These are phyloP conservation scores for Aythya baeri DNA, from an alignment of 2,113 vertebrate species.

Conservation along the genomic window DNA sequence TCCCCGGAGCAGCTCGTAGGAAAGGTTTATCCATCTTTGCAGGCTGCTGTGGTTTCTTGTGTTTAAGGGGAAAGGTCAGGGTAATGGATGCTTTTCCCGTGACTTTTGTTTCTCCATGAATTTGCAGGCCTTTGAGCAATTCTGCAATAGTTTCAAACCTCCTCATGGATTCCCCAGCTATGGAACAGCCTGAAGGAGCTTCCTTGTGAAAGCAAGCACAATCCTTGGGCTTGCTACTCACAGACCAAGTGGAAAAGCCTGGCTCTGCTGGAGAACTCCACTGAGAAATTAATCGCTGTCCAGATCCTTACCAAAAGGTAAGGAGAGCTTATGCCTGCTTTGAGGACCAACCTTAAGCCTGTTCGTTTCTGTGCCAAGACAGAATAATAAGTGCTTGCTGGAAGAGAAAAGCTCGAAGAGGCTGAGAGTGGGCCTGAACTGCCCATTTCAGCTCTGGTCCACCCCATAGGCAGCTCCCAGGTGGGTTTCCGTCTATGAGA, in stretches of 20 bases:
- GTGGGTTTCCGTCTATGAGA: background rate
- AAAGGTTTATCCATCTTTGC: background rate
- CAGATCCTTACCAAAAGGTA: background rate
- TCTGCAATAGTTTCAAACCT: background rate
- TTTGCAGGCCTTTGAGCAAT: background rate
- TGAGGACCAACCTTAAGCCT: background rate
- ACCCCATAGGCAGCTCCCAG: background rate
- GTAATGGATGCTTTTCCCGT: background rate
- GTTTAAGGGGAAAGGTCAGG: background rate
- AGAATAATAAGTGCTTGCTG: background rate
- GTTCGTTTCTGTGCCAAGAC: background rate
- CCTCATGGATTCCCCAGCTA: background rate
- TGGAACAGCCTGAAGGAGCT: background rate
- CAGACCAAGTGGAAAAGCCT: background rate
- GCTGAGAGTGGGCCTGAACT: background rate
- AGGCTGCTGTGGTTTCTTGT: background rate
- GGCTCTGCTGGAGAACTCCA: background rate
- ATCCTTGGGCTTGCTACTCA: rapidly evolving
- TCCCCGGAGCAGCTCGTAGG: background rate
- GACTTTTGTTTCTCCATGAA: background rate
- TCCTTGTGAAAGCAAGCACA: background rate
- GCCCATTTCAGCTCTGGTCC: background rate
- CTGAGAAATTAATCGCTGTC: background rate
- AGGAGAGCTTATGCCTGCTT: background rate
- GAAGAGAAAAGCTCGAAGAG: too few relatives aligned